Percentiles rank a stretch among this genome's conserved stretches.
phyloP scores from a whole-genome alignment of 2,113 vertebrate species.

The Conger conger region DNA sequence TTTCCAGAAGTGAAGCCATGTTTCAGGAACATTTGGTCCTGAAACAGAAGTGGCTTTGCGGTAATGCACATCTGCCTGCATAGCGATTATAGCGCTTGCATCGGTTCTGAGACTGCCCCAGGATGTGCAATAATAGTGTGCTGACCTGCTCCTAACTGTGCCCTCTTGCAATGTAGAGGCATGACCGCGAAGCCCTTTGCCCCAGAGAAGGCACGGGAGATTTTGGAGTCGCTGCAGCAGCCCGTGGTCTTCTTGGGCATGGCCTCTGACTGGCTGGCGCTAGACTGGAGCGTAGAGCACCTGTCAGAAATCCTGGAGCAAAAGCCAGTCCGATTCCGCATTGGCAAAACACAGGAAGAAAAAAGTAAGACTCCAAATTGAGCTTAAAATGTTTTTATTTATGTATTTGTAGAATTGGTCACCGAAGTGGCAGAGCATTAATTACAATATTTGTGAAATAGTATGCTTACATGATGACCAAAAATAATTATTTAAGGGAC shows the following conservation, averaged over 20 bases:
- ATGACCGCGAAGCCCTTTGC: slow-evolving; percentile 79
- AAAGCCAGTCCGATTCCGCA: slow-evolving; percentile 77
- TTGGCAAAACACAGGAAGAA: slow-evolving; percentile 69
- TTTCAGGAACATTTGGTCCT: too few relatives aligned
- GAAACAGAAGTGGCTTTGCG: background rate
- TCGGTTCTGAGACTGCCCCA: too few relatives aligned
- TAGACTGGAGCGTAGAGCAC: slow-evolving; percentile 75
- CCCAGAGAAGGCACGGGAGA: slow-evolving; percentile 73
- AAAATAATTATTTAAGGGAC: background rate
- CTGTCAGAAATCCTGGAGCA: slow-evolving; percentile 70
- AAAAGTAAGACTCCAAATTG: slow-evolving; percentile 65
- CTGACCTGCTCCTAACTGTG: background rate
- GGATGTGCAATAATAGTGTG: background rate
- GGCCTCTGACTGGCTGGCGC: slow-evolving; percentile 82
- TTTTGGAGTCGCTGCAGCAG: slow-evolving; percentile 75
- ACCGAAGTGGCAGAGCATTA: background rate
- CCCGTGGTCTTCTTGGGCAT: slow-evolving; percentile 86
- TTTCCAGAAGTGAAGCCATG: background rate
- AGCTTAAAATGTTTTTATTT: too few relatives aligned
- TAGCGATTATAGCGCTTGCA: too few relatives aligned
- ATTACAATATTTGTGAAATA: background rate
- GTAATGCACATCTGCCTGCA: background rate
- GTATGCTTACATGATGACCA: background rate
- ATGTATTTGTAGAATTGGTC: background rate
- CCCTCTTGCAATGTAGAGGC: slow-evolving; percentile 6